Conservation (phyloP, 30 jellyfish, hydroid and myxozoan species). For the Morbakka virulenta region DNA sequence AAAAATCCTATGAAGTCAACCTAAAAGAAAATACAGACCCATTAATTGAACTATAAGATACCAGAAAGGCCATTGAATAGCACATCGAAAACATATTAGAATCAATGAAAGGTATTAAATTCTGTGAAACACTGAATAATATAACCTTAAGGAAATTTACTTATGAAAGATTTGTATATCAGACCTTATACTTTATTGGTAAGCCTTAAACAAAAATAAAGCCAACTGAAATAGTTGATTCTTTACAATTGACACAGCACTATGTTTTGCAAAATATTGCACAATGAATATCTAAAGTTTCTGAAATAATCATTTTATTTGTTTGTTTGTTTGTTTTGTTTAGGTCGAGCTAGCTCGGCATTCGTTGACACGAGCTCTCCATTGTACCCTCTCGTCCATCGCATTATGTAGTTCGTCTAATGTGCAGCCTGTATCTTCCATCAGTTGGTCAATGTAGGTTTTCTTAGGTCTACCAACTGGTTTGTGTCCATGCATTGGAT, state of each 20-base stretch:
- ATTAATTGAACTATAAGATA: constrained; percentile 7
- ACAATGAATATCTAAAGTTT: constrained; percentile 18
- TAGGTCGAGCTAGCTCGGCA: too few species aligned
- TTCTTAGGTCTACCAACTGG: too few species aligned
- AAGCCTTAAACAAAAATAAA: neutral
- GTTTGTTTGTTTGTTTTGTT: too few species aligned
- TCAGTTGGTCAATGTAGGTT: too few species aligned
- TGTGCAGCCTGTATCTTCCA: too few species aligned
- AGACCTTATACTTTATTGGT: constrained; percentile 17
- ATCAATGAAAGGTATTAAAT: too few species aligned
- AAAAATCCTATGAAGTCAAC: constrained; percentile 7
- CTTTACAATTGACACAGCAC: constrained; percentile 5
- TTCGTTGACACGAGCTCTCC: too few species aligned
- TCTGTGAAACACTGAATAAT: neutral
- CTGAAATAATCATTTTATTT: constrained; percentile 4
- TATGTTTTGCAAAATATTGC: neutral
- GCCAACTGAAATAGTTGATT: neutral
- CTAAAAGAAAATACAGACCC: constrained; percentile 26
- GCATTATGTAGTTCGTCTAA: too few species aligned
- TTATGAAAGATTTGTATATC: neutral
- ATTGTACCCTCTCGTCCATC: too few species aligned
- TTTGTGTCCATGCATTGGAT: too few species aligned
- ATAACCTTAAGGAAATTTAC: neutral
- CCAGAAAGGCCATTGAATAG: constrained; percentile 13
- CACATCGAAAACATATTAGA: constrained; percentile 6